These are phyloP conservation scores for Coenonympha glycerion DNA, from an alignment of 2,888 invertebrate genomes.

Conservation along the genomic window DNA sequence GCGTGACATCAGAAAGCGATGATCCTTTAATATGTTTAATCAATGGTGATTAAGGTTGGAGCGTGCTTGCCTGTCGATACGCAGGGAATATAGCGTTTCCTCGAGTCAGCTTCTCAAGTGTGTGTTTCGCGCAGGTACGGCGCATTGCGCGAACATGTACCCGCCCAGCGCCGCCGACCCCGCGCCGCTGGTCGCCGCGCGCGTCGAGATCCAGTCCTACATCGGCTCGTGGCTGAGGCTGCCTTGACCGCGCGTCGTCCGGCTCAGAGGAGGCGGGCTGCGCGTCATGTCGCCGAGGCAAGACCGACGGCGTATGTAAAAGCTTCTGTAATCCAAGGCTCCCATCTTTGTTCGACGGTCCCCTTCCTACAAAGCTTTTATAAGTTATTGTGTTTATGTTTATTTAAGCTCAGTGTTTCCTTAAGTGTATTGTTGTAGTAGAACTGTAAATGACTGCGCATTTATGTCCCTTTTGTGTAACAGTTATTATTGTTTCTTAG, in stretches of 20 bases:
- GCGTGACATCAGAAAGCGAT: too few relatives aligned
- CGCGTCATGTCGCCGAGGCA: slow-evolving; percentile 16
- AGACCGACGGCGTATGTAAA: slow-evolving; percentile 15
- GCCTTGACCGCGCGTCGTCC: slow-evolving; percentile 18
- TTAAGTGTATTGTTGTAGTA: slow-evolving; percentile 2
- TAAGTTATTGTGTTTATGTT: slow-evolving; percentile 2
- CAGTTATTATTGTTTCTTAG: too few relatives aligned
- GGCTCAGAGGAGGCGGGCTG: slow-evolving; percentile 19
- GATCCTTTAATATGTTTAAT: too few relatives aligned
- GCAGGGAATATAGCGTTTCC: too few relatives aligned
- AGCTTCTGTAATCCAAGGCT: slow-evolving; percentile 4
- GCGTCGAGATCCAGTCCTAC: slow-evolving; percentile 76
- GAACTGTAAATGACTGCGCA: slow-evolving; percentile 14
- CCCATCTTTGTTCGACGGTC: slow-evolving; percentile 7
- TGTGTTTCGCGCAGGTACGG: slow-evolving; percentile 79
- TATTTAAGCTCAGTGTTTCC: slow-evolving; percentile 10
- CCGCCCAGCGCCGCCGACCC: slow-evolving; percentile 81
- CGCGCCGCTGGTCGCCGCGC: slow-evolving; percentile 80
- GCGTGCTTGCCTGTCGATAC: too few relatives aligned
- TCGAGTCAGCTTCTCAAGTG: too few relatives aligned
- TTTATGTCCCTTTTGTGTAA: slow-evolving; percentile 9
- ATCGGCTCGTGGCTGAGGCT: slow-evolving; percentile 74
- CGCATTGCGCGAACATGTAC: slow-evolving; percentile 96
- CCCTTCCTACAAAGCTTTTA: background rate
- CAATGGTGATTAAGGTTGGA: too few relatives aligned